phyloP scores from a whole-genome alignment of 2,113 vertebrate genomes.

The Callipepla californica region DNA sequence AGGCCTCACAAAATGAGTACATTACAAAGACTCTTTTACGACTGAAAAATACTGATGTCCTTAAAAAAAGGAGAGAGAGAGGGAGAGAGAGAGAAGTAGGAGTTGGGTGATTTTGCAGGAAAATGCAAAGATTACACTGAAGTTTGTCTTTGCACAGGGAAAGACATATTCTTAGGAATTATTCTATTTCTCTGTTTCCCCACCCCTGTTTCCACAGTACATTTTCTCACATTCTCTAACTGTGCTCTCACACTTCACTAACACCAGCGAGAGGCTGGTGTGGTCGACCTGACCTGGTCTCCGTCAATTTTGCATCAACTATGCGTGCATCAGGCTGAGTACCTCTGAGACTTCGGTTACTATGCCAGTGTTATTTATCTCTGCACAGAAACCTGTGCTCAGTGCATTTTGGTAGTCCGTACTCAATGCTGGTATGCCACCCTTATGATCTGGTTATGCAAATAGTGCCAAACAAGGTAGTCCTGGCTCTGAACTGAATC shows the following conservation, averaged over 20 bases:
- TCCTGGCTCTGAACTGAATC: neutral
- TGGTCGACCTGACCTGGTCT: neutral
- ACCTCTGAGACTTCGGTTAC: neutral
- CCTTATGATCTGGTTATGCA: neutral
- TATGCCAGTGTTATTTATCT: neutral
- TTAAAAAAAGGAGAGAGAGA: slow-evolving; percentile 7
- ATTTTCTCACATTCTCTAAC: neutral
- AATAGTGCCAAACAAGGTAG: neutral
- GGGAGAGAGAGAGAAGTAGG: neutral
- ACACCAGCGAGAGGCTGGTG: neutral
- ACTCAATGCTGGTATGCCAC: fast-evolving
- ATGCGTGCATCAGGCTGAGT: neutral
- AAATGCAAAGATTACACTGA: slow-evolving; percentile 1
- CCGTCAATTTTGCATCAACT: neutral
- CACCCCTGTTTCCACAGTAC: neutral
- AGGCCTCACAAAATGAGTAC: slow-evolving; percentile 48
- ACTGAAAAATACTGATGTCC: slow-evolving; percentile 48
- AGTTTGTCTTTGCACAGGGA: neutral
- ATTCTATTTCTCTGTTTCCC: neutral
- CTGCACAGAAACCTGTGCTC: neutral
- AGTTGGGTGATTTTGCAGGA: neutral
- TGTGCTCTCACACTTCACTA: neutral
- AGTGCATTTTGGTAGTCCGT: neutral
- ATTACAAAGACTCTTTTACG: slow-evolving; percentile 54
- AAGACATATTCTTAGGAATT: neutral